Conservation (phyloP, 2,888 invertebrate species). For the Smittia aterrima region DNA sequence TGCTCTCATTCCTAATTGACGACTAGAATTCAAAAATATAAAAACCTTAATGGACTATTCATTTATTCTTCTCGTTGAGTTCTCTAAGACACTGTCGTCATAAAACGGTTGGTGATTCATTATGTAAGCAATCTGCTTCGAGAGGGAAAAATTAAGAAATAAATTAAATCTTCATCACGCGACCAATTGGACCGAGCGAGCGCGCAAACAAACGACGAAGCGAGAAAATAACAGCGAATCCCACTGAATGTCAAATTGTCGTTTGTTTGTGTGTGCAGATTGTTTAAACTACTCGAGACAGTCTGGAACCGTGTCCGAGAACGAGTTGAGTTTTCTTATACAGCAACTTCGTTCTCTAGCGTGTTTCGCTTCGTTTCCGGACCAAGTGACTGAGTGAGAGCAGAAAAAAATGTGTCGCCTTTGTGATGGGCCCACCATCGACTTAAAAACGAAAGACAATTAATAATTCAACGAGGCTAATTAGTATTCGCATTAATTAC, state of each 20-base stretch:
- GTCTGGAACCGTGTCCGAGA: slow-evolving; percentile 31
- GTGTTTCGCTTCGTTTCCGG: neutral
- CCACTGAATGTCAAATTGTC: slow-evolving; percentile 32
- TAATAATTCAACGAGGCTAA: slow-evolving; percentile 1
- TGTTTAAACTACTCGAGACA: slow-evolving; percentile 34
- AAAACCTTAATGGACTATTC: neutral
- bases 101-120: neutral
- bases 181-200: neutral
- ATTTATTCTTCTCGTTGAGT: neutral
- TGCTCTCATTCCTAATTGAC: neutral
- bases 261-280: neutral
- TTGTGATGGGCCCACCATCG: neutral
- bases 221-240: slow-evolving; percentile 12
- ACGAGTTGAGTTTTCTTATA: neutral
- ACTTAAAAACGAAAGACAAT: slow-evolving; percentile 19
- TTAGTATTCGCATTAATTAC: slow-evolving; percentile 39
- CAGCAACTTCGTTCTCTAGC: neutral
- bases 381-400: neutral
- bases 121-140: neutral
- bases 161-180: neutral
- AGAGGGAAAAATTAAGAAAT: neutral
- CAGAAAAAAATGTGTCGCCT: slow-evolving; percentile 11
- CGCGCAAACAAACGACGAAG: neutral
- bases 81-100: neutral
- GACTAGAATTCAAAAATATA: neutral